phyloP scores from a whole-genome alignment of 2,888 invertebrate genomes.

The Morinoia aosen region DNA sequence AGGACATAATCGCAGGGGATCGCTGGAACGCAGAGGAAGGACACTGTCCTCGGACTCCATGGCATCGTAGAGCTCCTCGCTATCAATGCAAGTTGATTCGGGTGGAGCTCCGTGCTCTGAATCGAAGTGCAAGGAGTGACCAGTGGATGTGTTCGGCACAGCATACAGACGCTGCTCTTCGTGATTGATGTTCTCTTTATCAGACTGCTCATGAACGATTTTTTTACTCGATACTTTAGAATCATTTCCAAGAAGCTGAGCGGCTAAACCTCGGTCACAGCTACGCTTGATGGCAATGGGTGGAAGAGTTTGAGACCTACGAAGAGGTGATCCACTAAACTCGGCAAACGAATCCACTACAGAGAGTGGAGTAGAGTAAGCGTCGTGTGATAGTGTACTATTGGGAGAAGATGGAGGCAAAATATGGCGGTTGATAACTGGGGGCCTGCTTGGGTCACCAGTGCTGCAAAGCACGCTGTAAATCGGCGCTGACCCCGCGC shows the following conservation, averaged over 20 bases:
- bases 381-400: neutral
- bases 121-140: neutral
- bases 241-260: neutral
- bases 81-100: neutral
- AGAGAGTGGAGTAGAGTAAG: slow-evolving; percentile 38
- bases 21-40: slow-evolving; percentile 12
- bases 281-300: slow-evolving; percentile 27
- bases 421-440: neutral
- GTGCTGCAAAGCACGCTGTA: neutral
- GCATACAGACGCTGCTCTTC: neutral
- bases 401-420: slow-evolving; percentile 12
- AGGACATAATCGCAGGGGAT: slow-evolving; percentile 16
- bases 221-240: neutral
- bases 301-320: slow-evolving; percentile 60
- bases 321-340: slow-evolving; percentile 47
- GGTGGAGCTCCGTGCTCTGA: neutral
- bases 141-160: slow-evolving; percentile 1
- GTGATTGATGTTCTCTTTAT: slow-evolving; percentile 36
- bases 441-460: neutral
- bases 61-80: slow-evolving; percentile 21
- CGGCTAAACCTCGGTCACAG: slow-evolving; percentile 11
- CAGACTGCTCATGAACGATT: neutral
- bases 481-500: slow-evolving; percentile 19
- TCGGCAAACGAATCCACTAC: slow-evolving; percentile 31
- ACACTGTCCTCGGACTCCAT: slow-evolving; percentile 27